Base-by-base conservation (phyloP, 1,140 invertebrate genomes). In the Aphaenogaster floridana region DNA sequence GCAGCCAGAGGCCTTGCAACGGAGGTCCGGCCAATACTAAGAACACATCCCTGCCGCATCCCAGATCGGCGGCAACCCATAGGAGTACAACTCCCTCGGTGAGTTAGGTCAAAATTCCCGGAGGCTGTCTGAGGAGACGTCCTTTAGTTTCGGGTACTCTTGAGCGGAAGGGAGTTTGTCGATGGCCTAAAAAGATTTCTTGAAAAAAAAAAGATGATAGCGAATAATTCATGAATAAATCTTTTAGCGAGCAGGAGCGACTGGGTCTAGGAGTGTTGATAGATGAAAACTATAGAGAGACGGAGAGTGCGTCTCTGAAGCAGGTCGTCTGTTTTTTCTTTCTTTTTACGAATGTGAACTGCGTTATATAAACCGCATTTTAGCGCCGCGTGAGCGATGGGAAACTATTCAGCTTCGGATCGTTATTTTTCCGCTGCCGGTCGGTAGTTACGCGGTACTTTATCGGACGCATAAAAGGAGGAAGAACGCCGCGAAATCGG, bases 71-170 rank as follows among this genome's bases (percentile, higher is more conserved):
- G 36, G 92, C 83, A 28, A 90, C 90, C 34, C 89, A 91, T 63
- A 92, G 92, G 63, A 94, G 91, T 57, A 88, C 94, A 36, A 90
- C 93, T 45, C 94, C 95, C 6, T 95, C 95, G 94, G 95, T 95
- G 93, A 95, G 95, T 95, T 28, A 28, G 28, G 28, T 76, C 13
- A 13, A 13, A 39, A 52, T 68, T 13, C 74, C 61, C 36, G 63
- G 8, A 54, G 36, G 63, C 36, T 59, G 6, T 36, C 7, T 36
- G 17, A 39, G 13, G 36, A 78, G 13, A 68, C 7, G 6, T 34
- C 45, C 28, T 36, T 54, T n/a, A 0, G 1, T 69, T 61, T 79
- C 42, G 74, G 59, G 1, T n/a, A 36, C 63, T 13, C 28, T 68
- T 28, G 34, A 64, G 39, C 45, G 45, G 6, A 66, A 9, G 11